Percentiles rank a stretch among this genome's conserved stretches.
Evolutionary conservation across 2,113 vertebrate genomes (phyloP).

Genomic region (Ginglymostoma cirratum): DNA sequence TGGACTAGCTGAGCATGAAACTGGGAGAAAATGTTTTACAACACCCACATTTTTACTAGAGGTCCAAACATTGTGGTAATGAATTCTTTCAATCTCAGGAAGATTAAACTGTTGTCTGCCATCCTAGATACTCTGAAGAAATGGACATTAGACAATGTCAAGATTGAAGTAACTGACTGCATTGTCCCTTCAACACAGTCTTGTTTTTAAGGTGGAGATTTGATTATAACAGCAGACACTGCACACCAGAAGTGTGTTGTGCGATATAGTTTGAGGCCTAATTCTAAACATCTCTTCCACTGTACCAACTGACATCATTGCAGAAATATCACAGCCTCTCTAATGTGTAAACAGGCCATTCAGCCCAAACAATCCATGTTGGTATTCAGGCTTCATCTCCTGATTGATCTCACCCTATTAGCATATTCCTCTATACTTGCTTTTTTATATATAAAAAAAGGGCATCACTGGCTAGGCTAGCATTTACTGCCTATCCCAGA

Average conservation of each 20-base stretch:
- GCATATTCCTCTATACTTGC: background rate
- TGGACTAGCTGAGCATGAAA: background rate
- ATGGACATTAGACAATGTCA: background rate
- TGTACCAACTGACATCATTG: background rate
- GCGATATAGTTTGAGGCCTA: background rate
- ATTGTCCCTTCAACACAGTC: background rate
- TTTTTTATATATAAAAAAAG: too few relatives aligned
- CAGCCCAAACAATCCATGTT: background rate
- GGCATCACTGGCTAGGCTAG: too few relatives aligned
- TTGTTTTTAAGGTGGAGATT: background rate
- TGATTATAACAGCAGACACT: background rate
- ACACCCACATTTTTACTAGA: background rate
- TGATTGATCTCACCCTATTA: background rate
- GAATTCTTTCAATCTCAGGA: background rate
- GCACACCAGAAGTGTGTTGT: background rate
- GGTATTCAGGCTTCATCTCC: background rate
- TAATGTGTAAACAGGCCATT: background rate
- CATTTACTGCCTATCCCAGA: too few relatives aligned
- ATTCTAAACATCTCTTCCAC: too few relatives aligned
- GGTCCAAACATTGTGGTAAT: background rate
- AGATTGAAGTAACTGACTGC: background rate
- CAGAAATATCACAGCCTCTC: background rate
- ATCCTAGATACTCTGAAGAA: background rate
- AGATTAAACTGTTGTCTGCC: background rate
- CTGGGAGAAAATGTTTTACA: background rate